These are phyloP conservation scores for Caenorhabditis tropicalis DNA, from an alignment of 1,140 invertebrate species.

Conservation along the genomic window DNA sequence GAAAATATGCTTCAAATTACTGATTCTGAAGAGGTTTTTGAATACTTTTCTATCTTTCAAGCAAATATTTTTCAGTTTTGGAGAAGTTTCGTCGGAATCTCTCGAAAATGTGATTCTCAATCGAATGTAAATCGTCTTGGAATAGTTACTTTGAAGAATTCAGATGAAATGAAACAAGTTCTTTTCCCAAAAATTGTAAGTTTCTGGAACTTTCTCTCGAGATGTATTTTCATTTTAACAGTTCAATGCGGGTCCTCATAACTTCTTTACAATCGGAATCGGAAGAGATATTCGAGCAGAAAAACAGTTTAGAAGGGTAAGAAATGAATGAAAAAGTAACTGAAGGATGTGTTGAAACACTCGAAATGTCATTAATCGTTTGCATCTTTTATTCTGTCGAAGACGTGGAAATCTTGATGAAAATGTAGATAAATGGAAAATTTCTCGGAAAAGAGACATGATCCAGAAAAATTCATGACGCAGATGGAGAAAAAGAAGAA, in stretches of 20 bases:
- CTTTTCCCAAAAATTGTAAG: not conserved
- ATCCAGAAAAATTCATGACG: no score
- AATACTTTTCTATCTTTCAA: not conserved
- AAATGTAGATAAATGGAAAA: no score
- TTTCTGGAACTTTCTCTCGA: not conserved
- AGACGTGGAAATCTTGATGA: no score
- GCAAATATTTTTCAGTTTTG: not conserved
- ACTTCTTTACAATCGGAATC: slow-evolving; percentile 14
- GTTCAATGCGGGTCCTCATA: not conserved
- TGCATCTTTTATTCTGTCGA: no score
- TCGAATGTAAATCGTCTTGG: not conserved
- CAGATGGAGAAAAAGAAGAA: no score
- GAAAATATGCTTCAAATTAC: not conserved
- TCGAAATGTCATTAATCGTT: no score
- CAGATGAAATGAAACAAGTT: slow-evolving; percentile 13
- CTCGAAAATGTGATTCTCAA: not conserved
- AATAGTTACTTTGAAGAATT: not conserved
- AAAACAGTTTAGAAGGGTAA: slow-evolving; percentile 4
- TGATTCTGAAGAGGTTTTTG: not conserved
- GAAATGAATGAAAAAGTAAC: not conserved
- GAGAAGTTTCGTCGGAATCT: not conserved
- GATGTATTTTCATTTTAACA: not conserved
- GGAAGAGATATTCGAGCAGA: slow-evolving; percentile 29
- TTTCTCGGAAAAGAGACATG: no score
- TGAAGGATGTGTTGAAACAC: no score